Conservation (phyloP, 2,888 invertebrate genomes). For the Nephrotoma flavescens region DNA sequence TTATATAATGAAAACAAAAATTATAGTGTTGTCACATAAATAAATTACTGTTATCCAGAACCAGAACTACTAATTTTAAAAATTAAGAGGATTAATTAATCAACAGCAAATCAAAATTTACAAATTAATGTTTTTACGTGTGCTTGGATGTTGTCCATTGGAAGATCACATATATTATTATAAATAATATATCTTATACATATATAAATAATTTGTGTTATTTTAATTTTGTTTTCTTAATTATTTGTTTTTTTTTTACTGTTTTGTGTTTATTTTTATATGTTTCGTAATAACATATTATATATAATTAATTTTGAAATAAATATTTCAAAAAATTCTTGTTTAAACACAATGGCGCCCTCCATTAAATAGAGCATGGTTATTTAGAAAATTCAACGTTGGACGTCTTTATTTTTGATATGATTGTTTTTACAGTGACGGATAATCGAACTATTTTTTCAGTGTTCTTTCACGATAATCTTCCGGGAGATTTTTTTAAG, state of each 20-base stretch:
- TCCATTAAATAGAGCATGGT: too few species aligned
- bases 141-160: constrained; percentile 11
- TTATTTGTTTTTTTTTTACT: not conserved
- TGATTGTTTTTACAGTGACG: too few species aligned
- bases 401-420: too few species aligned
- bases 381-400: too few species aligned
- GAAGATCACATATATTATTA: constrained; percentile 10
- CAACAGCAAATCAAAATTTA: not conserved
- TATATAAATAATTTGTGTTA: constrained; percentile 8
- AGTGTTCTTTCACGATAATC: too few species aligned
- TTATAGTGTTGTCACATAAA: not conserved
- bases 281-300: not conserved
- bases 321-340: not conserved
- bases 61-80: not conserved
- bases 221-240: constrained; percentile 4
- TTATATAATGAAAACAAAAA: not conserved
- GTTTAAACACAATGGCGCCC: too few species aligned
- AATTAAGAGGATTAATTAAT: not conserved
- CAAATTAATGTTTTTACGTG: constrained; percentile 8
- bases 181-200: constrained; percentile 11
- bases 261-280: not conserved
- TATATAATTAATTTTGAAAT: not conserved
- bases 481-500: too few species aligned
- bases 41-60: not conserved
- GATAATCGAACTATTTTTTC: too few species aligned